Percentiles rank a stretch among this genome's conserved stretches.
These are phyloP conservation scores for Urocynchramus pylzowi DNA, from an alignment of 2,113 vertebrate species.

Conservation along the genomic window DNA sequence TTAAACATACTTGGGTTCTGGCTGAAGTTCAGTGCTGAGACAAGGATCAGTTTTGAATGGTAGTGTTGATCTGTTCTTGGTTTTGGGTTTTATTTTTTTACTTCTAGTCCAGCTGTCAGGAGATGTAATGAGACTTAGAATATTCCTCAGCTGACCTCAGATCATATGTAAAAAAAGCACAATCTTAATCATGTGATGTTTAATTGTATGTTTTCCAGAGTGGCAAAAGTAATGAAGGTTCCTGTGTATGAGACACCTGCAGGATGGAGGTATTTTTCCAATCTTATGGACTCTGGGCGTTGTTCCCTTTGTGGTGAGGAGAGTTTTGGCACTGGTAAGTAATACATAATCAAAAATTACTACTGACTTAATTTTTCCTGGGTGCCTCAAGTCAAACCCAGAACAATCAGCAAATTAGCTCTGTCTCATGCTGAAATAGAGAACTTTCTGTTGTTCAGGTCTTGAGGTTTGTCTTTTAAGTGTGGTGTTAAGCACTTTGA, in stretches of 20 bases:
- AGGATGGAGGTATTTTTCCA: conserved; percentile 97
- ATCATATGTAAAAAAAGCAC: background rate
- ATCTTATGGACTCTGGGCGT: conserved; percentile 95
- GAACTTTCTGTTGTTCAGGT: background rate
- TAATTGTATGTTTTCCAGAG: conserved; percentile 73
- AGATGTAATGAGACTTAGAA: background rate
- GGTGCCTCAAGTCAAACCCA: background rate
- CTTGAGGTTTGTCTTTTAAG: background rate
- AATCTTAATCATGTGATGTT: background rate
- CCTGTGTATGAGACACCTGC: conserved; percentile 95
- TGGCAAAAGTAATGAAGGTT: conserved; percentile 94
- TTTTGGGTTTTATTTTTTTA: background rate
- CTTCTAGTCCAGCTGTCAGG: background rate
- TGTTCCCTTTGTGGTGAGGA: conserved; percentile 97
- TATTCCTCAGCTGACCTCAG: background rate
- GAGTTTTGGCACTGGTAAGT: conserved; percentile 95
- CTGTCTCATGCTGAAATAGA: background rate
- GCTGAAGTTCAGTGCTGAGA: background rate
- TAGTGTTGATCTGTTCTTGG: background rate
- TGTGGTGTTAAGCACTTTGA: background rate
- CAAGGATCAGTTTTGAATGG: background rate
- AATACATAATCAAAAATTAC: background rate
- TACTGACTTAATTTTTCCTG: background rate
- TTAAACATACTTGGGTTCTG: background rate
- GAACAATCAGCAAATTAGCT: background rate